These are phyloP conservation scores for Carcharodon carcharias DNA, from an alignment of 2,797 vertebrate species.

Conservation along the genomic window DNA sequence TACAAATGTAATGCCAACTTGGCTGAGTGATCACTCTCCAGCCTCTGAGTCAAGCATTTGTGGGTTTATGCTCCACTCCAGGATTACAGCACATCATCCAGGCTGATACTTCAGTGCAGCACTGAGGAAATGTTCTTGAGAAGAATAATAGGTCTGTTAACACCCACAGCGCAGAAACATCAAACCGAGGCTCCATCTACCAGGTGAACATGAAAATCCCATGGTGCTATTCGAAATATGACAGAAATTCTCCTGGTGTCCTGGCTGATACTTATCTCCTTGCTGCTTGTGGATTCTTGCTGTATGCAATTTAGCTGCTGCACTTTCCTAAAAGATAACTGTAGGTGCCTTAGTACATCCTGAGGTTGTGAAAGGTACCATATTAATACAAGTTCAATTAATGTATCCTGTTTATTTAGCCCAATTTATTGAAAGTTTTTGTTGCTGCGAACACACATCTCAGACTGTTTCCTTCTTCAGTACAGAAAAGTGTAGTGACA, in stretches of 20 bases:
- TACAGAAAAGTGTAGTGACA: not conserved
- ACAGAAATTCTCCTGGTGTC: not conserved
- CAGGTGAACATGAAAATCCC: not conserved
- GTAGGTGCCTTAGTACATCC: not conserved
- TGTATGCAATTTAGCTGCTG: not conserved
- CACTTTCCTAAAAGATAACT: not conserved
- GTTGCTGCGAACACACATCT: not conserved
- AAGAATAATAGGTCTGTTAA: not conserved
- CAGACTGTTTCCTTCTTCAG: not conserved
- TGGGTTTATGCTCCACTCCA: not conserved
- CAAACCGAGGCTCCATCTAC: not conserved
- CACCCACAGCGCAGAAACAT: not conserved
- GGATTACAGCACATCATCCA: not conserved
- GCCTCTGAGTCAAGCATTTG: not conserved
- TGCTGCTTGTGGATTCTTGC: not conserved
- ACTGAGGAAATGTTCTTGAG: not conserved
- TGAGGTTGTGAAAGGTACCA: not conserved
- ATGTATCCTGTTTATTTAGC: not conserved
- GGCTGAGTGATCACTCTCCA: not conserved
- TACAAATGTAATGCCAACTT: not conserved
- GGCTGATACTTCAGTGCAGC: not conserved
- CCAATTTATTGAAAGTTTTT: not conserved
- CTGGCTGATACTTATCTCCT: not conserved
- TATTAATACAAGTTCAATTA: not conserved
- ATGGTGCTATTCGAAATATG: not conserved